Evolutionary conservation across 2,888 invertebrate species (phyloP).

Genomic region (Chorisops tibialis): DNA sequence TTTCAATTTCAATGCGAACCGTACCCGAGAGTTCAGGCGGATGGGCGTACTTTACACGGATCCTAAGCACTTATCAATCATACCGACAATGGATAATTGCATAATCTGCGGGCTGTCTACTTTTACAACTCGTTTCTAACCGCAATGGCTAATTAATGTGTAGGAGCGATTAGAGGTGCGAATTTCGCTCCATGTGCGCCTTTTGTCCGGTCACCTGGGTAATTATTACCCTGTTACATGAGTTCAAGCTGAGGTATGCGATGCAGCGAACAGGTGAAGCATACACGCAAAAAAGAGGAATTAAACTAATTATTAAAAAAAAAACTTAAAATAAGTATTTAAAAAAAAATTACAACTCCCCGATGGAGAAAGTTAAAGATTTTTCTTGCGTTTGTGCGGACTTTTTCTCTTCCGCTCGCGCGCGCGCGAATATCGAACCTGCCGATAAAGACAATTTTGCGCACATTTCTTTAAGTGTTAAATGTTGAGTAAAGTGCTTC

Average conservation of each 20-base stretch:
- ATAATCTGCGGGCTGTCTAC: too few relatives aligned
- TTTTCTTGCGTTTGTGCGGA: slow-evolving; percentile 7
- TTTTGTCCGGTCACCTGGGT: too few relatives aligned
- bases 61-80: too few relatives aligned
- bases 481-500: slow-evolving; percentile 5
- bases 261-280: neutral
- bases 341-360: neutral
- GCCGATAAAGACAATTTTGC: slow-evolving; percentile 7
- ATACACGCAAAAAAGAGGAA: neutral
- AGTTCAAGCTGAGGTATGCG: neutral
- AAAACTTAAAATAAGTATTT: neutral
- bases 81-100: too few relatives aligned
- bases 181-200: too few relatives aligned
- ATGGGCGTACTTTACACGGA: too few relatives aligned
- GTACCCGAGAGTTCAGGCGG: too few relatives aligned
- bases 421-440: neutral
- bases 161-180: too few relatives aligned
- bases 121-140: too few relatives aligned
- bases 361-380: neutral
- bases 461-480: neutral
- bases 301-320: too few relatives aligned
- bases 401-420: neutral
- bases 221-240: neutral
- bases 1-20: too few relatives aligned
- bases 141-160: too few relatives aligned